Base-by-base conservation (phyloP, 2,113 vertebrate species). In the Lepisosteus oculatus region DNA sequence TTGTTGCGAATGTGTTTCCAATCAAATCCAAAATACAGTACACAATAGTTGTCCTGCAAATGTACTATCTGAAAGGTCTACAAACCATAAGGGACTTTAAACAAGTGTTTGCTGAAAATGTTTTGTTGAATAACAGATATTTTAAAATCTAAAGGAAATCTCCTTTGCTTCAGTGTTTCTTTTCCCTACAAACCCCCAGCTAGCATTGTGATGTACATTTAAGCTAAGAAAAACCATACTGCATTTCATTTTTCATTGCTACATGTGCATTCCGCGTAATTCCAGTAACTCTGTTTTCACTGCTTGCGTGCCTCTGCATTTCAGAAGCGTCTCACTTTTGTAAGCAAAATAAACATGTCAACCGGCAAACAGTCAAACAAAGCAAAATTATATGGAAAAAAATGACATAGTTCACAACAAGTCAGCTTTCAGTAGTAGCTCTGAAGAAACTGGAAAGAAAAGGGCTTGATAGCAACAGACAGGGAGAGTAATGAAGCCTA, bases 391-490 rank as follows among this genome's bases (percentile, higher is more conserved):
- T 2, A 59, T 59, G 3, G 11, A 59, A 14, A 59, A 59, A 59
- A 59, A 17, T 17, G 3, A 12, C n/a, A 12, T 59, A 29, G 29
- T 12, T 59, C 56, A 3, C 56, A 59, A n/a, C 56, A 59, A 59
- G 57, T 59, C 11, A n/a, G 57, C 14, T 59, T 59, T 59, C 57
- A 59, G 14, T 59, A 29, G 29, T 2, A 29, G 29, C 29, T 59
- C n/a, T 8, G 14, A 59, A 59, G 11, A 59, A 59, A n/a, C 12
- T 59, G 57, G n/a, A 59, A 59, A 59, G 7, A 59, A 59, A 59
- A n/a, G n/a, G 57, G 12, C 6, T 66, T 67, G 78, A 79, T 67
- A 41, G 0, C 61, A 78, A 80, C 83, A 80, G 68, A 29, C 29
- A 29, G 29, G 29, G 29, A 29, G 29, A 29, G 29, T 29, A 29